Evolutionary conservation across 2,113 vertebrate genomes (phyloP), one percentile per base, ranked within the genome.

Genomic region (Chroicocephalus ridibundus): DNA sequence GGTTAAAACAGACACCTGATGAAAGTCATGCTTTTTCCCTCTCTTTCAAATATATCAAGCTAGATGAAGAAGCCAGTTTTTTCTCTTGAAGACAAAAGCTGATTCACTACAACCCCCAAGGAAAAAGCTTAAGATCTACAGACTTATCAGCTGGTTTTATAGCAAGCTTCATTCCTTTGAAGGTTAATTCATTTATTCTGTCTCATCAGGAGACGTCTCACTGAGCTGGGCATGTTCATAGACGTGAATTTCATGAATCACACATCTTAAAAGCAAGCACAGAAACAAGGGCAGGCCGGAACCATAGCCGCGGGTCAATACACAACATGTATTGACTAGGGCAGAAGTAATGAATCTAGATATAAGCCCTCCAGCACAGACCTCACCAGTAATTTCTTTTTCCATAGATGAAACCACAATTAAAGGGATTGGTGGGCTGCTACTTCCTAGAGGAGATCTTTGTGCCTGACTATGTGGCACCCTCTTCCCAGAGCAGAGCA

Each of bases 1-100:
- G 79, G 64, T 88, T 88, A 79, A 81, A 97, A 93, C 18, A 55
- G 51, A 74, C 61, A 96, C 21, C 84, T 94, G 75, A 81, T 46
- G 55, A 84, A 75, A 94, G 61, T 47, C 47, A 32, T 26, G 46
- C 7, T 90, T 96, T 88, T 88, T 74, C 36, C 62, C 66, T 77
- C 64, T 86, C 66, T 75, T 88, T 90, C 70, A 89, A 90, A 89
- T 95, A 82, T 19, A 94, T 68, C 3, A 34, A 66, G 58, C 47
- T 58, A 94, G 57, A 74, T 29, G 62, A 75, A 88, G 68, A 83
- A 86, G 60, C 26, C 66, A 86, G 36, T 3, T 81, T 87, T 95
- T 82, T 76, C 46, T 86, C 49, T 60, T 51, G 80, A 76, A 75
- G 52, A 58, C 61, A 83, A 94, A 94, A 81, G 34, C 20, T 92